Evolutionary conservation across 2,113 vertebrate species (phyloP).

Genomic region (Myotis lucifugus): DNA sequence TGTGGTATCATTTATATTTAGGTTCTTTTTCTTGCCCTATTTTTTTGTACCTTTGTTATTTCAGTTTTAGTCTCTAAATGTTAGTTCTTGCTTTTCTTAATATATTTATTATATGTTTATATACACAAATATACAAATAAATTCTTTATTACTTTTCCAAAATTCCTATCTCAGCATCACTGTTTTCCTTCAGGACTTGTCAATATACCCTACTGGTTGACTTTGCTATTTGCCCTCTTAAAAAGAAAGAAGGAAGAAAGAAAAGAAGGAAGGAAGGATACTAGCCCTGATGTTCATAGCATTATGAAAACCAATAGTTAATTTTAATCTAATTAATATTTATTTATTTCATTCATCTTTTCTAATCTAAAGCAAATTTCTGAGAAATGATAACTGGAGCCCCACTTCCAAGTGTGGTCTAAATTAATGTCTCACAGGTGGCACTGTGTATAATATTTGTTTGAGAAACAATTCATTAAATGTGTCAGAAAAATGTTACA

Average conservation of each 20-base stretch:
- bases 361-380: not conserved
- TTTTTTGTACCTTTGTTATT: not conserved
- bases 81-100: not conserved
- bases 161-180: not conserved
- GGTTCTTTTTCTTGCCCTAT: not conserved
- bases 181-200: not conserved
- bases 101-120: not conserved
- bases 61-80: not conserved
- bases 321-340: not conserved
- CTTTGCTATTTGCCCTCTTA: not conserved
- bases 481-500: not conserved
- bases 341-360: not conserved
- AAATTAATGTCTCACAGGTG: not conserved
- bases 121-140: not conserved
- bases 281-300: not conserved
- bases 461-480: not conserved
- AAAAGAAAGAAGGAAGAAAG: not conserved
- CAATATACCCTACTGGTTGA: not conserved
- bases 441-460: not conserved
- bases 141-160: not conserved
- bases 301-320: not conserved
- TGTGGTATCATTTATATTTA: not conserved
- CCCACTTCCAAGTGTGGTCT: not conserved
- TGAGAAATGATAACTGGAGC: not conserved
- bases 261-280: not conserved